phyloP scores from a whole-genome alignment of 2,888 invertebrate genomes.

The Athetis lepigone region DNA sequence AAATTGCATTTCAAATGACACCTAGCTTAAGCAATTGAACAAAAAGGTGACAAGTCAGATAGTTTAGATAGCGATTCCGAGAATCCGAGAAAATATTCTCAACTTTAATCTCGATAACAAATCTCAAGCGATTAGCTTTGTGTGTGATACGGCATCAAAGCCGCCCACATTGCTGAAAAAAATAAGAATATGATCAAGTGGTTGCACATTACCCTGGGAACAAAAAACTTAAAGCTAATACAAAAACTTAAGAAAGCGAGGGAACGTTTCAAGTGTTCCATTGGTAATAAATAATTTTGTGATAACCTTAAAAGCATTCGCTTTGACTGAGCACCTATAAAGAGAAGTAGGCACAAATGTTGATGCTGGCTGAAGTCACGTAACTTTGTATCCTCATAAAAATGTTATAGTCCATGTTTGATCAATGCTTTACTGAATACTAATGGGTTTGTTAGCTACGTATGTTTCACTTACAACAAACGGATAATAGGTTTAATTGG shows the following conservation, averaged over 20 bases:
- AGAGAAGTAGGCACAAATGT: constrained; percentile 69
- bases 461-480: constrained; percentile 25
- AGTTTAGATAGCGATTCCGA: too few species aligned
- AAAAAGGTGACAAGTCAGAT: constrained; percentile 46
- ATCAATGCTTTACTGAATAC: constrained; percentile 51
- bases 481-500: too few species aligned
- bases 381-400: constrained; percentile 66
- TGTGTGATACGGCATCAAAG: constrained; percentile 59
- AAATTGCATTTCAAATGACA: constrained; percentile 36
- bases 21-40: constrained; percentile 29
- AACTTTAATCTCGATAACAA: constrained; percentile 55
- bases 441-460: constrained; percentile 28
- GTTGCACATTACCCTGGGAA: constrained; percentile 75
- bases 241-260: constrained; percentile 70
- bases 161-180: constrained; percentile 67
- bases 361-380: constrained; percentile 39
- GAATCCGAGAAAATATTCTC: constrained; percentile 59
- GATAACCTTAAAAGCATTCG: constrained; percentile 88
- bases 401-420: constrained; percentile 55
- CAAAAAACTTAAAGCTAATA: constrained; percentile 63
- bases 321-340: constrained; percentile 78
- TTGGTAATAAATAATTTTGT: constrained; percentile 85
- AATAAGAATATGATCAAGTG: constrained; percentile 72
- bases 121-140: constrained; percentile 59
- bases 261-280: constrained; percentile 78